Percentiles rank a stretch among this genome's conserved stretches.
Evolutionary conservation across 2,113 vertebrate genomes (phyloP).

Genomic region (Eonycteris spelaea): DNA sequence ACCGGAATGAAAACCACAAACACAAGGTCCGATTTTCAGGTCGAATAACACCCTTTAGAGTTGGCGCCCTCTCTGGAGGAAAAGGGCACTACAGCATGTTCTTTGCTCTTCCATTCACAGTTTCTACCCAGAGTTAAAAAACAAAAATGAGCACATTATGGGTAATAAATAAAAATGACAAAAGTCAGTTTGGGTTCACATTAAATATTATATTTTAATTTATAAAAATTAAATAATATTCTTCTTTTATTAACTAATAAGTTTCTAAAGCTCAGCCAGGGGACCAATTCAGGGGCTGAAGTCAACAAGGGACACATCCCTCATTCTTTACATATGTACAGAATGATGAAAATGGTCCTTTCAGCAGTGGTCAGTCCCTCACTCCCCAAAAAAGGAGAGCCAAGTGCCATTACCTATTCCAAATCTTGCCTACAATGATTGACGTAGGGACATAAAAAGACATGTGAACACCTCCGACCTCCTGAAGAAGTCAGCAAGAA

Average conservation of each 20-base stretch:
- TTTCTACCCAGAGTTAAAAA: not conserved
- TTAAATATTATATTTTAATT: not conserved
- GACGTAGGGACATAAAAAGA: too few relatives aligned
- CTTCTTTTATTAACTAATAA: not conserved
- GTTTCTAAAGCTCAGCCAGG: not conserved
- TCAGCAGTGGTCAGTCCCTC: not conserved
- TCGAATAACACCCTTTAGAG: not conserved
- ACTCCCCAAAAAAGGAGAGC: not conserved
- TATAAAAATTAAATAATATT: not conserved
- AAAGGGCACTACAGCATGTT: not conserved
- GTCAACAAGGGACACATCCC: not conserved
- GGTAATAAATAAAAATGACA: not conserved
- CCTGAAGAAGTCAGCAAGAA: not conserved
- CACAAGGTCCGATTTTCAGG: not conserved
- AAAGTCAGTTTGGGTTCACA: not conserved
- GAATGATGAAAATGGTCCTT: accelerated
- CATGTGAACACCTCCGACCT: not conserved
- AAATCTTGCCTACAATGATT: not conserved
- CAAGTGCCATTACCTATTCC: too few relatives aligned
- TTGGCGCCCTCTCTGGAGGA: not conserved
- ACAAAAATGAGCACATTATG: not conserved
- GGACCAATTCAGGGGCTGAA: not conserved
- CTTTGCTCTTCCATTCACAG: not conserved
- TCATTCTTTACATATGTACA: not conserved
- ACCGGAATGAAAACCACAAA: not conserved